Evolutionary conservation across 37 sponge, comb jelly and placozoan genomes (phyloP).

Genomic region (Chondrosia reniformis): DNA sequence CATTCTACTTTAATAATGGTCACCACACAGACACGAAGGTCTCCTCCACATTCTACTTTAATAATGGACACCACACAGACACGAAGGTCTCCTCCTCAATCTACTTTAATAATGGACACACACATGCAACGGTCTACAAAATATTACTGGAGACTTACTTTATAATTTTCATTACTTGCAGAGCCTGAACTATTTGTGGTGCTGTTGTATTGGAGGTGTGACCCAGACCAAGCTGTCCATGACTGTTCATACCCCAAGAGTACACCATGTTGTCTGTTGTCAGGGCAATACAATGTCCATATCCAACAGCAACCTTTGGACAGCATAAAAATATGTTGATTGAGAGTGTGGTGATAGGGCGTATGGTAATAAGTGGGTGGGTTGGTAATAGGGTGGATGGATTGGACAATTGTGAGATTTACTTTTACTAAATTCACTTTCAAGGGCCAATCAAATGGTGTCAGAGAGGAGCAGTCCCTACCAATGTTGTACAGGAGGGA

Average conservation of each 20-base stretch:
- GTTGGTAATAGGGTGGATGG: no score
- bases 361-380: no score
- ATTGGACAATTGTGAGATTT: no score
- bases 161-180: slow-evolving; percentile 46
- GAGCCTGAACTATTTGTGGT: slow-evolving; percentile 48
- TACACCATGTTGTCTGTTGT: slow-evolving; percentile 67
- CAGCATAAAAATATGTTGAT: no score
- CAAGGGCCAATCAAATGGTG: slow-evolving; percentile 27
- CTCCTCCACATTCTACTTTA: background rate
- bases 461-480: slow-evolving; percentile 21
- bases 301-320: slow-evolving; percentile 88
- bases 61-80: background rate
- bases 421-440: slow-evolving; percentile 48
- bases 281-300: slow-evolving; percentile 63
- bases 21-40: no score
- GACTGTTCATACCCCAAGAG: slow-evolving; percentile 80
- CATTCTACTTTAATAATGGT: no score
- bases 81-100: no score
- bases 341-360: no score
- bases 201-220: slow-evolving; percentile 19
- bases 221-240: slow-evolving; percentile 94
- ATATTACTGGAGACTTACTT: slow-evolving; percentile 20
- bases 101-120: no score
- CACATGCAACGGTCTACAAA: no score
- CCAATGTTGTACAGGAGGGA: slow-evolving; percentile 65